Evolutionary conservation across 2,888 invertebrate genomes (phyloP), one percentile per base, ranked within the genome.

Genomic region (Cinara cedri): DNA sequence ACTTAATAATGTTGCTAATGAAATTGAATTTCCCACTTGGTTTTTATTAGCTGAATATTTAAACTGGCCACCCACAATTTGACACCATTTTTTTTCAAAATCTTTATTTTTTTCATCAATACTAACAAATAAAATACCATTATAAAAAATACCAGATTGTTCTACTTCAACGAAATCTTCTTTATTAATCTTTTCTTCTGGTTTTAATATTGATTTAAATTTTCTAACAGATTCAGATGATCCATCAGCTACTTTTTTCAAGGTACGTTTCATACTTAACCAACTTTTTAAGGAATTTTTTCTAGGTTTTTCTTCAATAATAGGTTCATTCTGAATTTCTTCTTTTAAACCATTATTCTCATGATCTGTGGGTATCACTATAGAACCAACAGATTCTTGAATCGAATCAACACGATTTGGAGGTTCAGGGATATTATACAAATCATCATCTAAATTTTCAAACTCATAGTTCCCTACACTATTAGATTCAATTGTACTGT

Each of bases 261-360:
- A 82, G 34, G 83, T 84, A 62, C 82, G 81, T 76, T 84, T 84
- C 83, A 84, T 83, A 81, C 83, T 84, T 1, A 83, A 82, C 82
- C 83, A 84, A 55, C 83, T 82, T 3, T 82, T 81, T 82, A 84
- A 68, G 72, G 84, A 10, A 82, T 72, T 54, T 70, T 81, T 24
- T 70, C 81, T 16, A 71, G 82, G 65, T 55, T 82, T 55, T 62
- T 72, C 34, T 74, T 63, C 24, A 83, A 82, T 4, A 84, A 84
- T 13, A 83, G 84, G 82, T 82, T 84, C 65, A 83, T 83, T 19
- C 84, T 84, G 49, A 84, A 82, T 51, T 84, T 82, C 83, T 84
- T 85, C 60, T 83, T 78, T 78, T 0, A n/a, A 16, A 44, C 54
- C 65, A n/a, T n/a, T 11, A 6, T 54, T 65, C 34, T 34, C 34